Conservation (phyloP, 2,113 vertebrate species). For the Cololabis saira region DNA sequence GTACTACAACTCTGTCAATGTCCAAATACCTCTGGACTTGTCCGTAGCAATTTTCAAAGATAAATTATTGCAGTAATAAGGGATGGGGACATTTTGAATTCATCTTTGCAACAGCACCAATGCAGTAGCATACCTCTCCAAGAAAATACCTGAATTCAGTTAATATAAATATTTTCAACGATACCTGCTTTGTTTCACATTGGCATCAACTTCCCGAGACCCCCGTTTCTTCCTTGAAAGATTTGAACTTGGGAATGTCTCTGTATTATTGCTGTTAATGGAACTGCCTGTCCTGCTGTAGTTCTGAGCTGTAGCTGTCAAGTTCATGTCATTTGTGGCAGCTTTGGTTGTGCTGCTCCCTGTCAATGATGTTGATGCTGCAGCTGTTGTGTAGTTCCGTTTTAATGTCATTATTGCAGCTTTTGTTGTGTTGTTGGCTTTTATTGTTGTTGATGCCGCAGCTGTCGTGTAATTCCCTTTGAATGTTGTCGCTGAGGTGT, state of each 20-base stretch:
- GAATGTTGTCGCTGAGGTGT: not conserved
- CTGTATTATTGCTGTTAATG: too few species aligned
- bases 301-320: not conserved
- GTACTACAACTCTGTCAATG: too few species aligned
- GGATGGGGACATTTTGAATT: too few species aligned
- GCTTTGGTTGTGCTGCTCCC: not conserved
- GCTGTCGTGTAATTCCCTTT: not conserved
- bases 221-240: not conserved
- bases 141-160: not conserved
- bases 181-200: constrained; percentile 38
- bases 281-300: not conserved
- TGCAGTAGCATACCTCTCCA: not conserved
- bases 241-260: not conserved
- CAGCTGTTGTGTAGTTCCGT: not conserved
- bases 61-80: too few species aligned
- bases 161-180: not conserved
- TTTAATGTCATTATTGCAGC: not conserved
- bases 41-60: too few species aligned
- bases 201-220: not conserved
- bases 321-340: not conserved
- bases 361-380: not conserved
- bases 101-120: not conserved
- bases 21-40: too few species aligned
- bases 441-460: not conserved
- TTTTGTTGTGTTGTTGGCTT: not conserved